phyloP scores from a whole-genome alignment of 2,888 invertebrate species.

The Macaria notata region DNA sequence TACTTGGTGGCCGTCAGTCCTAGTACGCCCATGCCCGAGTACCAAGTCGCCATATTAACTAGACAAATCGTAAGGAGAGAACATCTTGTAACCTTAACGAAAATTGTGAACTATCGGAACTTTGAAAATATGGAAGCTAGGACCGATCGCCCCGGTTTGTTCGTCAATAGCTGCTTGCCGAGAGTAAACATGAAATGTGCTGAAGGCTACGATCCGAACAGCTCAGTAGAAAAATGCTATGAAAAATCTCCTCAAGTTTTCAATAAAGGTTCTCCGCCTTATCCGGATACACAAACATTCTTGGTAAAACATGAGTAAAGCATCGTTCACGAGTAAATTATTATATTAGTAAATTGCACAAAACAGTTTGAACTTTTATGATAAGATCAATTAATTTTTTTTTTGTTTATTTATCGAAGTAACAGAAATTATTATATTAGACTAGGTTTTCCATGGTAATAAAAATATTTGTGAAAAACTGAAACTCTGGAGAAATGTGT shows the following conservation, averaged over 20 bases:
- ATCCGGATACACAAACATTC: constrained; percentile 1
- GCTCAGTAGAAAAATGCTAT: neutral
- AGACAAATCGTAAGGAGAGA: neutral
- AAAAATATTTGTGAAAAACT: no score
- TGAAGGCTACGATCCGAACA: constrained; percentile 1
- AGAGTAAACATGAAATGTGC: constrained; percentile 6
- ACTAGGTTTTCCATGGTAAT: no score
- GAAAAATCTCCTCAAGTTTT: neutral
- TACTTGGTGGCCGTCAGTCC: constrained; percentile 1
- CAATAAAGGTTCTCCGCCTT: constrained; percentile 1
- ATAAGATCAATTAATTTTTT: no score
- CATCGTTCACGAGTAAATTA: no score
- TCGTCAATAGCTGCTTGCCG: neutral
- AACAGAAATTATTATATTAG: no score
- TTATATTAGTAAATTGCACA: no score
- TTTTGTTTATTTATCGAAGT: no score
- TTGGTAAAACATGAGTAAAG: constrained; percentile 4
- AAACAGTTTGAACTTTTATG: no score
- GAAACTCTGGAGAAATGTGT: no score
- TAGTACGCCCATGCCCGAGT: constrained; percentile 4
- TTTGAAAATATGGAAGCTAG: neutral
- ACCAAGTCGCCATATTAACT: constrained; percentile 22
- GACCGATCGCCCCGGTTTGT: neutral
- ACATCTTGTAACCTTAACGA: neutral
- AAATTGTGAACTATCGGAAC: constrained; percentile 4